Evolutionary conservation across 2,113 vertebrate genomes (phyloP).

Genomic region (Numida meleagris): DNA sequence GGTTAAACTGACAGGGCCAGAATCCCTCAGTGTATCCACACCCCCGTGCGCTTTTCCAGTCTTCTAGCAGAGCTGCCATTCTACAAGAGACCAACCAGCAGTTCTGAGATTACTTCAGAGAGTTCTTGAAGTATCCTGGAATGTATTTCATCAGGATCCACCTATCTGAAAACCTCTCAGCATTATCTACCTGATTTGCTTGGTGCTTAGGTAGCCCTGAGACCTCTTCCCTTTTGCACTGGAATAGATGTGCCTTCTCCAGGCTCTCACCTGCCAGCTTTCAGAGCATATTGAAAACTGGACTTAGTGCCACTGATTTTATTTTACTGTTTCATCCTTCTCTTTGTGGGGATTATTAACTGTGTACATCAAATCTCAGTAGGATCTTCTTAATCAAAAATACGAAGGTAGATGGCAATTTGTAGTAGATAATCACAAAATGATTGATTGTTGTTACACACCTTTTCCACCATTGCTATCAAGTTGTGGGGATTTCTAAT

Average conservation of each 20-base stretch:
- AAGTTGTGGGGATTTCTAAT: background rate
- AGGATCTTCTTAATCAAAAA: background rate
- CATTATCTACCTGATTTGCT: background rate
- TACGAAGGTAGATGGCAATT: background rate
- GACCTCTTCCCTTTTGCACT: background rate
- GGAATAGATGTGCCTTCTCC: background rate
- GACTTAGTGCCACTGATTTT: background rate
- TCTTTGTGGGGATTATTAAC: background rate
- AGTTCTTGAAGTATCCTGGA: background rate
- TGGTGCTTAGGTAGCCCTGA: background rate
- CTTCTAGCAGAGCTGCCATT: background rate
- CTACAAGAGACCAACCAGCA: background rate
- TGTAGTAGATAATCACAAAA: background rate
- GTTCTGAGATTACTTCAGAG: background rate
- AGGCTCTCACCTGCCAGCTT: background rate
- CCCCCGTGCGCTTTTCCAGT: background rate
- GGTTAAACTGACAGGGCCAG: background rate
- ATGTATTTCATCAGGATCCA: background rate
- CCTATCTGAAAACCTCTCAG: background rate
- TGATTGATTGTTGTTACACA: background rate
- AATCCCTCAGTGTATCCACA: background rate
- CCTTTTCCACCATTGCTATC: background rate
- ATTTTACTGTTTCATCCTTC: background rate
- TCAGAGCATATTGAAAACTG: background rate
- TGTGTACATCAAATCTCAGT: background rate